Base-by-base conservation (phyloP, 2,888 invertebrate species). In the Philonicus albiceps region DNA sequence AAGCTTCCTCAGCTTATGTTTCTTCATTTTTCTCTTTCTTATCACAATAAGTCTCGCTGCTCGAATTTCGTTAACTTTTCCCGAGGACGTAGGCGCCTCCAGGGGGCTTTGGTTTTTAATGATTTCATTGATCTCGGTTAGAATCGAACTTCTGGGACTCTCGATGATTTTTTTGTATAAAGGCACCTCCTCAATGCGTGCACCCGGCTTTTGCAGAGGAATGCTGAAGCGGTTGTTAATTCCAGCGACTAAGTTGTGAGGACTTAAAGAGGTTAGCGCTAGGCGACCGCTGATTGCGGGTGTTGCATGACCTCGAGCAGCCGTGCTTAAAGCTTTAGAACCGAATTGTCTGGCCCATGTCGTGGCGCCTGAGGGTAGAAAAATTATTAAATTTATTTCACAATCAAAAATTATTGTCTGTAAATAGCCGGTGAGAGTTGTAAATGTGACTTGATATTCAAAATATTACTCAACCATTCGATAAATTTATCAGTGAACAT, bases 1-100 rank as follows among this genome's bases (percentile, higher is more conserved):
- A 86, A 97, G 92, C 92, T 98, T 98, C 91, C 93, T 95, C 75
- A 96, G 93, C 91, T 97, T 96, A 90, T 98, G 98, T 89, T 96
- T 97, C 91, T 95, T 97, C 96, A 98, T 97, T 92, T 97, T 98
- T 85, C 94, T 94, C 81, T 95, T 93, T 80, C 97, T 93, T 49
- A 97, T 97, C 0, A 96, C 95, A 88, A 97, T 95, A 87, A 97
- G 91, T 84, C 96, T 93, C 0, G 94, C 94, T 0, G 97, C 97
- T 90, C 95, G 94, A 90, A 95, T 96, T 90, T 95, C 95, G 80
- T 93, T 93, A 19, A 91, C 90, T 85, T 92, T 90, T 55, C 89
- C 90, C 40, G 88, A 37, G 3, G 34, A 31, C n/a, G 85, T 6
- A 11, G 86, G 64, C 31, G 64, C 37, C 40, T 64, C 64, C n/a